Conservation (phyloP, 2,888 invertebrate species). For the Dorcus parallelipipedus region DNA sequence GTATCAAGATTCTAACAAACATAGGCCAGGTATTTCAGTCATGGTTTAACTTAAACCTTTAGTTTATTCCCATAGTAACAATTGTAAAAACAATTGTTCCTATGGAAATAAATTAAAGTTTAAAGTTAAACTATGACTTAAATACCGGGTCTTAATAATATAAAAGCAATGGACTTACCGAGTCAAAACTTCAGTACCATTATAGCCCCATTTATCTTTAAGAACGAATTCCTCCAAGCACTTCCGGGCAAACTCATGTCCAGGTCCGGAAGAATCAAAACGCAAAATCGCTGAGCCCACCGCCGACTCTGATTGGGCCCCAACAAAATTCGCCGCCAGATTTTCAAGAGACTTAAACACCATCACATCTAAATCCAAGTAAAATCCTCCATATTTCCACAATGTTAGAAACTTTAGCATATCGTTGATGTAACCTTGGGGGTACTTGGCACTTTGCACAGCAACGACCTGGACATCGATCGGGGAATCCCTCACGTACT, state of each 20-base stretch:
- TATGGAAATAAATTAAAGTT: no score
- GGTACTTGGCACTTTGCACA: constrained; percentile 55
- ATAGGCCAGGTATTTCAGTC: no score
- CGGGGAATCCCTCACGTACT: constrained; percentile 56
- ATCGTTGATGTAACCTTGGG: constrained; percentile 62
- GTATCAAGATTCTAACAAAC: no score
- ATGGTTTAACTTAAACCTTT: no score
- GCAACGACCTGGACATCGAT: constrained; percentile 52
- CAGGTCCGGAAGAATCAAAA: constrained; percentile 54
- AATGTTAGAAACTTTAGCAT: constrained; percentile 63
- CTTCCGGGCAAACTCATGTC: constrained; percentile 56
- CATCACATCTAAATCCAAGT: constrained; percentile 72
- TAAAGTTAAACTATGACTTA: no score
- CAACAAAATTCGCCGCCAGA: constrained; percentile 59
- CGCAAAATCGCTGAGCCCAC: constrained; percentile 69
- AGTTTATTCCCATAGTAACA: no score
- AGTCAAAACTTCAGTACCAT: constrained; percentile 68
- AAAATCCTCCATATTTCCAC: constrained; percentile 75
- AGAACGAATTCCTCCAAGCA: constrained; percentile 55
- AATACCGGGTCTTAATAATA: no score
- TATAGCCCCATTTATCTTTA: constrained; percentile 55
- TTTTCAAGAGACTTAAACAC: constrained; percentile 58
- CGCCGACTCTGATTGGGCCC: constrained; percentile 55
- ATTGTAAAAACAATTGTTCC: no score
- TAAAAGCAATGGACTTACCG: constrained; percentile 37